phyloP scores from a whole-genome alignment of 2,888 invertebrate genomes.

The Drosophila macrospina region DNA sequence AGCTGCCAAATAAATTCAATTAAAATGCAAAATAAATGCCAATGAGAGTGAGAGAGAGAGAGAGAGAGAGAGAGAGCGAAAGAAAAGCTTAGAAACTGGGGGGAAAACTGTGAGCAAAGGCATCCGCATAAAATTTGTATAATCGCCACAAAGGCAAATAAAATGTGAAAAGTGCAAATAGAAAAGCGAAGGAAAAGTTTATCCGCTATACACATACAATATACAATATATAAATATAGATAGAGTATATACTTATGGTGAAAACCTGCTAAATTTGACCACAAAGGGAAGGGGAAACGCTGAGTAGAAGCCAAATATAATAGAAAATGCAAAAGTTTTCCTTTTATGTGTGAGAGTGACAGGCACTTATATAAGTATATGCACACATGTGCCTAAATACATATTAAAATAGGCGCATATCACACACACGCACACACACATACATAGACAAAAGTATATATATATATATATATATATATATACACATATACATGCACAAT shows the following conservation, averaged over 20 bases:
- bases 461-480: slow-evolving; percentile 13
- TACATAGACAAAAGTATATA: slow-evolving; percentile 41
- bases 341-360: slow-evolving; percentile 35
- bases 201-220: background rate
- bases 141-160: slow-evolving; percentile 48
- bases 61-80: too few relatives aligned
- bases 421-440: slow-evolving; percentile 37
- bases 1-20: slow-evolving; percentile 72
- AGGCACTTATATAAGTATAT: slow-evolving; percentile 38
- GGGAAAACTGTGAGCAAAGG: slow-evolving; percentile 18
- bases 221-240: background rate
- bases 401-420: slow-evolving; percentile 37
- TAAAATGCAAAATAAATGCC: slow-evolving; percentile 74
- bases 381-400: slow-evolving; percentile 43
- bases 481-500: slow-evolving; percentile 1
- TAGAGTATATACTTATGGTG: slow-evolving; percentile 18
- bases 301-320: slow-evolving; percentile 29
- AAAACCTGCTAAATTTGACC: slow-evolving; percentile 36
- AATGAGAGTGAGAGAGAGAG: slow-evolving; percentile 40
- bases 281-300: background rate
- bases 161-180: slow-evolving; percentile 11
- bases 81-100: slow-evolving; percentile 5
- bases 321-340: slow-evolving; percentile 62
- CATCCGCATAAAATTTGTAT: slow-evolving; percentile 52
- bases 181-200: slow-evolving; percentile 10